Percentiles rank a stretch among this genome's conserved stretches.
Conservation (phyloP, 2,888 invertebrate genomes). For the Nemotelus pantherinus region DNA sequence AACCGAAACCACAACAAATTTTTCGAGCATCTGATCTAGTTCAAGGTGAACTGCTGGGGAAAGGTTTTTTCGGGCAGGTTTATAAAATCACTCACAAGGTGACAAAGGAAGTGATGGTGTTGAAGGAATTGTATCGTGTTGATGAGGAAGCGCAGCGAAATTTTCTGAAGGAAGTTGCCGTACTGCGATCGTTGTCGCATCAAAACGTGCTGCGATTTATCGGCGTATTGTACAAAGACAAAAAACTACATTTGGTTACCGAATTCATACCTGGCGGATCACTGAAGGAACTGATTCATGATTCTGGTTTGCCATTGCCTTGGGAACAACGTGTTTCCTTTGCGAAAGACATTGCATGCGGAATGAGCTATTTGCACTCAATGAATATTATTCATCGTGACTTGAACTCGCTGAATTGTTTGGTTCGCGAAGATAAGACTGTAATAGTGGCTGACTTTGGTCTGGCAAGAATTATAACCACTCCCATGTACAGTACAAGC, state of each 20-base stretch:
- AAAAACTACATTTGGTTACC: conserved; percentile 89
- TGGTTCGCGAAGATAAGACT: conserved; percentile 88
- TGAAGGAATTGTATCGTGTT: conserved; percentile 91
- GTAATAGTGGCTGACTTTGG: conserved; percentile 98
- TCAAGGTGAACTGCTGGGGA: conserved; percentile 87
- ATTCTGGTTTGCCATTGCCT: conserved; percentile 72
- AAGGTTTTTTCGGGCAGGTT: conserved; percentile 94
- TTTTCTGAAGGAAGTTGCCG: conserved; percentile 95
- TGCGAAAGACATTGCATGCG: conserved; percentile 91
- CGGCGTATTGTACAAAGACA: conserved; percentile 92
- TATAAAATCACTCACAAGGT: conserved; percentile 90
- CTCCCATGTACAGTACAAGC: conserved; percentile 62
- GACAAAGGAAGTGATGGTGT: conserved; percentile 93
- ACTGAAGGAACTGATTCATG: conserved; percentile 84
- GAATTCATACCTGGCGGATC: conserved; percentile 95
- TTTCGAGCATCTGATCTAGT: conserved; percentile 92
- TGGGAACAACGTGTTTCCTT: conserved; percentile 86
- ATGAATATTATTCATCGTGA: conserved; percentile 95
- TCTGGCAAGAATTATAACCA: conserved; percentile 79
- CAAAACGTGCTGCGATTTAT: conserved; percentile 91
- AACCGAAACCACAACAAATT: conserved; percentile 73
- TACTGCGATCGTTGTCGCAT: conserved; percentile 87
- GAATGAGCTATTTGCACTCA: conserved; percentile 93
- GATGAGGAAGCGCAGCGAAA: conserved; percentile 95
- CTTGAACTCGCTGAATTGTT: conserved; percentile 94